Base-by-base conservation (phyloP, 2,888 invertebrate genomes). In the Poecilus cupreus region DNA sequence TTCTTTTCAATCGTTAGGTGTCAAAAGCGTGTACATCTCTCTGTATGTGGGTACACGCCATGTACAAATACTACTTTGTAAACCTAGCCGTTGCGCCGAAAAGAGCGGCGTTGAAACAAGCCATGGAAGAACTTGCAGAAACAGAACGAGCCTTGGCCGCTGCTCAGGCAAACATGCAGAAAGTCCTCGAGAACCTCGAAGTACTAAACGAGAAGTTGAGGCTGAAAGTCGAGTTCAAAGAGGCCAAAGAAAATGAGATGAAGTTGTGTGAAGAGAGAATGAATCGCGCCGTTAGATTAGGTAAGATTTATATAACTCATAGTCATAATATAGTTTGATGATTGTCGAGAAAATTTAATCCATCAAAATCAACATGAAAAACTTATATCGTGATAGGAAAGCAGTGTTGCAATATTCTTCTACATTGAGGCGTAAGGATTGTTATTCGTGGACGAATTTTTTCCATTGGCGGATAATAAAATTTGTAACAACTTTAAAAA, bases 1-100 rank as follows among this genome's bases (percentile, higher is more conserved):
- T 32, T 37, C 20, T 39, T 10, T 39, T 68, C 5, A 11, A 11
- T 11, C 24, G 0, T 3, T 86, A 93, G 93, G 94, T 94, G 10
- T 96, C 95, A 0, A 95, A 94, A 88, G 95, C 95, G 0, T 95
- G 95, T 86, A 93, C 93, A 83, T 95, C 95, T 0, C 90, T 97
- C 0, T 97, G 97, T 86, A 94, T 96, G 91, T 97, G 97, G 97
- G 94, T 97, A 32, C 94, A 96, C 85, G 98, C 98, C 0, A 96
- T 98, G 94, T 98, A 95, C 89, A 94, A 96, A 87, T 98, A 96
- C 88, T 97, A 97, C 87, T 94, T 95, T 87, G 96, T 97, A 0
- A 96, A 96, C 86, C 91, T 93, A 84, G 91, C 91, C 4, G 96
- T 97, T 0, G 95, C 94, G 0, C 98, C 98, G 0, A 98, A 98